Conservation (phyloP, 2,797 vertebrate genomes). For the Smutsia gigantea region DNA sequence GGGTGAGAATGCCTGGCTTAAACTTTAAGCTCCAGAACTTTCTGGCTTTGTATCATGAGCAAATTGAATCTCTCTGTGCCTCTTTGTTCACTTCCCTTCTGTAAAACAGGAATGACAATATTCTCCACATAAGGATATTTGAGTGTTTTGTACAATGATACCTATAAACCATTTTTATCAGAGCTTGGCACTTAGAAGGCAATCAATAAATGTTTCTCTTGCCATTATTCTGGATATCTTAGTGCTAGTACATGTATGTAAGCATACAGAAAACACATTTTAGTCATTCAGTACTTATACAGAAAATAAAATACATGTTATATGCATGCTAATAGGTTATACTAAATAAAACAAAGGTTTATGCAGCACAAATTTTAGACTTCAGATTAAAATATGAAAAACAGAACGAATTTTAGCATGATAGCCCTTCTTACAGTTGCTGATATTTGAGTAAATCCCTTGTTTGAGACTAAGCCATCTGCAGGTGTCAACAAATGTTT, state of each 20-base stretch:
- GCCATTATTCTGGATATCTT: background rate
- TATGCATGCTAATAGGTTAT: background rate
- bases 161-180: background rate
- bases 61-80: background rate
- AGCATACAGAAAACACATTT: background rate
- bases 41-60: background rate
- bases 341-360: background rate
- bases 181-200: background rate
- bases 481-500: slow-evolving; percentile 74
- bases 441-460: slow-evolving; percentile 48
- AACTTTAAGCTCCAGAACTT: background rate
- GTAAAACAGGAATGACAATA: background rate
- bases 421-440: background rate
- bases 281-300: background rate
- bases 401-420: background rate
- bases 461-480: slow-evolving; percentile 74
- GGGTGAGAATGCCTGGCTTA: background rate
- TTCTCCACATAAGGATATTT: background rate
- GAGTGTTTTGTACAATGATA: background rate
- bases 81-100: background rate
- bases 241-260: background rate
- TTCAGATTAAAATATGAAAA: slow-evolving; percentile 17
- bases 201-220: background rate
- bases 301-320: background rate
- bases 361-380: background rate